Evolutionary conservation across 2,113 vertebrate species (phyloP).

Genomic region (Coryphaenoides rupestris): DNA sequence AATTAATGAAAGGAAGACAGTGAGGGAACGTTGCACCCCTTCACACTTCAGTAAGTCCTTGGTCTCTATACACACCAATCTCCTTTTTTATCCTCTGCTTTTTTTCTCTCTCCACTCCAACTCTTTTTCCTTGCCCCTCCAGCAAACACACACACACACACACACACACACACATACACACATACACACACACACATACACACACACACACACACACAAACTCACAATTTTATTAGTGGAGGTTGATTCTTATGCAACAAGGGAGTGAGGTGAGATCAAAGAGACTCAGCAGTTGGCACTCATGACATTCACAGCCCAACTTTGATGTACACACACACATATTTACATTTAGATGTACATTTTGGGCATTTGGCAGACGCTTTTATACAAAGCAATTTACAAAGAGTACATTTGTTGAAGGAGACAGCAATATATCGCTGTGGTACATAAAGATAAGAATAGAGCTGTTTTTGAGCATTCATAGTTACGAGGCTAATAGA

Average conservation of each 20-base stretch:
- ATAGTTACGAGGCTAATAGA: no score
- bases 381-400: background rate
- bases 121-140: background rate
- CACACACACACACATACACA: constrained; percentile 1
- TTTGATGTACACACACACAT: background rate
- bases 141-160: background rate
- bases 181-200: background rate
- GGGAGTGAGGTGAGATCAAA: constrained; percentile 86
- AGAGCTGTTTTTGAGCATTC: no score
- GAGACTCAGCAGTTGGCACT: constrained; percentile 79
- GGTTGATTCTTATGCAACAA: constrained; percentile 83
- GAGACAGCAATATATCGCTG: no score
- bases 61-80: no score
- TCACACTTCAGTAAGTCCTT: no score
- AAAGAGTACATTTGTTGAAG: background rate
- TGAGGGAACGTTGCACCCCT: no score
- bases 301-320: constrained; percentile 69
- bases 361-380: background rate
- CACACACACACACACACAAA: background rate
- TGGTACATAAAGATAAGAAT: no score
- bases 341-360: background rate
- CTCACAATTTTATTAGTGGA: constrained; percentile 57
- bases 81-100: no score
- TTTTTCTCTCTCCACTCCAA: no score
- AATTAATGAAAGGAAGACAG: no score